Percentiles rank a stretch among this genome's conserved stretches.
These are phyloP conservation scores for Geopemphigus sp. DNA, from an alignment of 1,140 invertebrate species.

Conservation along the genomic window DNA sequence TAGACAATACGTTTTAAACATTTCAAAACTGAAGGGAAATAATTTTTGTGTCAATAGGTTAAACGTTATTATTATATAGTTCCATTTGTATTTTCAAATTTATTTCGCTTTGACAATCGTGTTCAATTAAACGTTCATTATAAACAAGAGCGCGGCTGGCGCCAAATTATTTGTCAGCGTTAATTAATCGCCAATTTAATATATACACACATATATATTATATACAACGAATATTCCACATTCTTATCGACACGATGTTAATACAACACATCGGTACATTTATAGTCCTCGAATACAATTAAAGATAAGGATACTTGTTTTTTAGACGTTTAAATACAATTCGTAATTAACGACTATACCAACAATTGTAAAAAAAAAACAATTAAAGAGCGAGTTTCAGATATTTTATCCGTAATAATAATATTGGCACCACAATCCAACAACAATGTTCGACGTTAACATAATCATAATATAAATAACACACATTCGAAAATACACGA, in stretches of 20 bases:
- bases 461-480: not conserved
- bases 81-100: slow-evolving; percentile 17
- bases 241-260: not conserved
- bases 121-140: slow-evolving; percentile 17
- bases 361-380: not conserved
- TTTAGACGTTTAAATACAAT: not conserved
- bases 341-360: not conserved
- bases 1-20: not conserved
- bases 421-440: not conserved
- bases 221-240: slow-evolving; percentile 24
- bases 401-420: not conserved
- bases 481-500: not conserved
- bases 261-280: not conserved
- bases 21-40: not conserved
- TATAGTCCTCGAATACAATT: not conserved
- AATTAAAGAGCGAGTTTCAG: not conserved
- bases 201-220: not conserved
- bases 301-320: slow-evolving; percentile 10
- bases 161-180: slow-evolving; percentile 21
- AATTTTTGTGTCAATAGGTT: not conserved
- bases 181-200: slow-evolving; percentile 25
- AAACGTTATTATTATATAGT: slow-evolving; percentile 4
- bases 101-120: not conserved
- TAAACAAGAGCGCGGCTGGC: not conserved
- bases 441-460: not conserved